Evolutionary conservation across 2,113 vertebrate species (phyloP).

Genomic region (Daubentonia madagascariensis): DNA sequence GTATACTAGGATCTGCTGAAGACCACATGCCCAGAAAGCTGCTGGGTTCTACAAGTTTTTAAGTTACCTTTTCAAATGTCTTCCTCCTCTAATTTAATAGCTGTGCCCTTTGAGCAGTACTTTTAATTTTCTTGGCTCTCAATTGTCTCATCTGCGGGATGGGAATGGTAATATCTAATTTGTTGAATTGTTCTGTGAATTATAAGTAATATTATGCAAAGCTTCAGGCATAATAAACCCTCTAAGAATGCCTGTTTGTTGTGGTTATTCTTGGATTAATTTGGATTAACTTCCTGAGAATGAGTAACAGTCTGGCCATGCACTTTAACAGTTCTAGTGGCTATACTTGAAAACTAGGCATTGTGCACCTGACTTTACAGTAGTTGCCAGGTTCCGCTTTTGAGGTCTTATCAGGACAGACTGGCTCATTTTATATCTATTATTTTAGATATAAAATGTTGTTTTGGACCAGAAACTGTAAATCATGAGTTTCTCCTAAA

Average conservation of each 20-base stretch:
- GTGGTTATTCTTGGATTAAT: background rate
- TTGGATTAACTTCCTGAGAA: background rate
- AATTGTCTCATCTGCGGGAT: background rate
- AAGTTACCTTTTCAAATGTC: background rate
- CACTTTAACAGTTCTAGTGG: background rate
- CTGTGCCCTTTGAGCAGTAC: background rate
- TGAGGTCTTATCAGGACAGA: background rate
- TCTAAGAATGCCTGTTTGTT: background rate
- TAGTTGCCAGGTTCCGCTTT: background rate
- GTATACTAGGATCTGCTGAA: background rate
- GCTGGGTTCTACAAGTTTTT: background rate
- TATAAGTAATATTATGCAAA: conserved; percentile 8
- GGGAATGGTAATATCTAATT: background rate
- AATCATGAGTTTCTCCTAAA: background rate
- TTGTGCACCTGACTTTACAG: background rate
- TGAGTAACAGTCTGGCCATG: background rate
- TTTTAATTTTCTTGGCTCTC: background rate
- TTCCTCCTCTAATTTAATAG: background rate
- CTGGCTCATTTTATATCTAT: background rate
- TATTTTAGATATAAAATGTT: background rate
- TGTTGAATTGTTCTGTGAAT: background rate
- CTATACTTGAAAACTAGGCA: background rate
- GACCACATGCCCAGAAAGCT: background rate
- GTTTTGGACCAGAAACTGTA: background rate
- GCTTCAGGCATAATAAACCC: background rate